Evolutionary conservation across 2,113 vertebrate species (phyloP).

Genomic region (Rhinolophus ferrumequinum): DNA sequence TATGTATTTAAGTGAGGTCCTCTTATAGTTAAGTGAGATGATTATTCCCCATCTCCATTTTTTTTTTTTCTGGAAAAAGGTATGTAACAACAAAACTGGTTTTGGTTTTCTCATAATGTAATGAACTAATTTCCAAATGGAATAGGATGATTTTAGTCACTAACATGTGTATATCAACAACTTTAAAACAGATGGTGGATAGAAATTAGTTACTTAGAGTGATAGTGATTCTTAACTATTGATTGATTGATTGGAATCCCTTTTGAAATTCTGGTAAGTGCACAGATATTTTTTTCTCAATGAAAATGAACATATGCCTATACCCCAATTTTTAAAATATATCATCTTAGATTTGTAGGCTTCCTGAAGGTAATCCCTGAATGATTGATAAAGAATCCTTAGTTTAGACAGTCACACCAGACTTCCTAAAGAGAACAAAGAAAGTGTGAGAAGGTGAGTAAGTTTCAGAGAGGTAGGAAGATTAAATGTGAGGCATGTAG

Average conservation of each 20-base stretch:
- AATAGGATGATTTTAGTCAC: not conserved
- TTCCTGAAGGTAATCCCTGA: not conserved
- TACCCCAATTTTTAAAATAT: not conserved
- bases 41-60: not conserved
- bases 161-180: not conserved
- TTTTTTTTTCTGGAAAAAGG: not conserved
- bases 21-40: not conserved
- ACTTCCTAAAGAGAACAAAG: not conserved
- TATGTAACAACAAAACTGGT: not conserved
- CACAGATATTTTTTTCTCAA: not conserved
- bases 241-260: not conserved
- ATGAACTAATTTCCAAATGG: not conserved
- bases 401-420: not conserved
- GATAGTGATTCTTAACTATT: not conserved
- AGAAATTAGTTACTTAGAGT: not conserved
- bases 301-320: not conserved
- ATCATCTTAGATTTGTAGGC: not conserved
- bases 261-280: conserved; percentile 2
- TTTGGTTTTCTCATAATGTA: not conserved
- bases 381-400: not conserved
- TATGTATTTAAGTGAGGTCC: not conserved
- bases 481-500: not conserved
- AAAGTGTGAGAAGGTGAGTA: not conserved
- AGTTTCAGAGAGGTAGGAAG: not conserved
- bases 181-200: not conserved